These are phyloP conservation scores for Minunthozetes semirufus DNA, from an alignment of 2,888 invertebrate species.

Conservation along the genomic window DNA sequence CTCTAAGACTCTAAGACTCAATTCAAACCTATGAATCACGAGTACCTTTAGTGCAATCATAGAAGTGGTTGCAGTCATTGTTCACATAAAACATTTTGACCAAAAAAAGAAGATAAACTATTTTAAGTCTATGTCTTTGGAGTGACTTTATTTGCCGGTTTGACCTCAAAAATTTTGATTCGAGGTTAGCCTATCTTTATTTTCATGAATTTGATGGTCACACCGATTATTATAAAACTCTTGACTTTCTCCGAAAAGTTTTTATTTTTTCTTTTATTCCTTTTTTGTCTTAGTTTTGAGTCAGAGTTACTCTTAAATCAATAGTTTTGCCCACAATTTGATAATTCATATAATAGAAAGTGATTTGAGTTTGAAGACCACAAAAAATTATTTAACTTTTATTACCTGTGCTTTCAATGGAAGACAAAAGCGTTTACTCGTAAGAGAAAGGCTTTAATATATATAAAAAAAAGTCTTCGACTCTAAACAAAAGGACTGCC, in stretches of 20 bases:
- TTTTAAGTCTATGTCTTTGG: neutral
- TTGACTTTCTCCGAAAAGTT: no score
- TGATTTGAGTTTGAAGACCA: neutral
- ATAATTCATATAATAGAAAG: neutral
- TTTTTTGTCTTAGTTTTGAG: neutral
- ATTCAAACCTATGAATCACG: neutral
- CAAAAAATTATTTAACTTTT: neutral
- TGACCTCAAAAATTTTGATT: neutral
- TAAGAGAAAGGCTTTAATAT: neutral
- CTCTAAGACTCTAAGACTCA: neutral
- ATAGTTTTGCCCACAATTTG: neutral
- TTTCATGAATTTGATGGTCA: neutral
- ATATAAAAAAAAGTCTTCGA: neutral
- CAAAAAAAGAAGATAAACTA: neutral
- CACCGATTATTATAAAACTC: neutral
- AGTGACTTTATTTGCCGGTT: neutral
- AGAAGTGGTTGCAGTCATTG: neutral
- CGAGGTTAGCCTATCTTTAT: no score
- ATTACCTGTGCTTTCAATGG: neutral
- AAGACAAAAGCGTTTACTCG: neutral
- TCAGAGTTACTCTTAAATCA: neutral
- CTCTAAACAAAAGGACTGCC: conserved; percentile 13
- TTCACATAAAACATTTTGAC: neutral
- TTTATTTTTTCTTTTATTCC: neutral
- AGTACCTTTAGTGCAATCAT: neutral